phyloP scores from a whole-genome alignment of 2,797 vertebrate genomes.

The Pantherophis alleghaniensis region DNA sequence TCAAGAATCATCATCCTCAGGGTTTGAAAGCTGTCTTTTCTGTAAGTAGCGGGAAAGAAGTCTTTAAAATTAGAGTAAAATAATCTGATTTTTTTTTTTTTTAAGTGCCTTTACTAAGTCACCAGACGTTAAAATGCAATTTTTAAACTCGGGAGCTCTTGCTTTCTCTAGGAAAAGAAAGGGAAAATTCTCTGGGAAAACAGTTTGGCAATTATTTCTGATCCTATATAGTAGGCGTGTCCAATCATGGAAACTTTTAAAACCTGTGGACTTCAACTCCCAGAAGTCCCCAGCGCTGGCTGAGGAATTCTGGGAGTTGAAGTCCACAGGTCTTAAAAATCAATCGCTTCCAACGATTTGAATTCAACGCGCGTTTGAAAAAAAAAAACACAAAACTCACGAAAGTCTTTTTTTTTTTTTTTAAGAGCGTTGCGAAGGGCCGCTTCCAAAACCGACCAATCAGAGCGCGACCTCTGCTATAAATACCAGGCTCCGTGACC shows the following conservation, averaged over 20 bases:
- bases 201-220: not conserved
- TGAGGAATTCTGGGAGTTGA: no score
- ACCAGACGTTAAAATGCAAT: not conserved
- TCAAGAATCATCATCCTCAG: not conserved
- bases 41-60: not conserved
- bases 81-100: not conserved
- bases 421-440: constrained; percentile 23
- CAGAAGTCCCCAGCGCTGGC: no score
- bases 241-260: not conserved
- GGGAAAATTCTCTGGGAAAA: not conserved
- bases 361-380: constrained; percentile 30
- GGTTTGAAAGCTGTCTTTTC: not conserved
- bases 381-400: constrained; percentile 60
- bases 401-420: not conserved
- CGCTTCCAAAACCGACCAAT: constrained; percentile 57
- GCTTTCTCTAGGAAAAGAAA: not conserved
- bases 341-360: constrained; percentile 33
- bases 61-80: not conserved
- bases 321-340: no score
- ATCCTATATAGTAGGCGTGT: not conserved
- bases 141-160: not conserved
- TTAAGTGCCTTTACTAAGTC: not conserved
- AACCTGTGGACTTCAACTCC: not conserved
- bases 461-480: constrained; percentile 58
- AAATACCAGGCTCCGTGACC: constrained; percentile 43